A percentile compares a stretch with the other conserved stretches of the same genome.
Conservation (phyloP, 2,113 vertebrate species). For the Podocnemis expansa region DNA sequence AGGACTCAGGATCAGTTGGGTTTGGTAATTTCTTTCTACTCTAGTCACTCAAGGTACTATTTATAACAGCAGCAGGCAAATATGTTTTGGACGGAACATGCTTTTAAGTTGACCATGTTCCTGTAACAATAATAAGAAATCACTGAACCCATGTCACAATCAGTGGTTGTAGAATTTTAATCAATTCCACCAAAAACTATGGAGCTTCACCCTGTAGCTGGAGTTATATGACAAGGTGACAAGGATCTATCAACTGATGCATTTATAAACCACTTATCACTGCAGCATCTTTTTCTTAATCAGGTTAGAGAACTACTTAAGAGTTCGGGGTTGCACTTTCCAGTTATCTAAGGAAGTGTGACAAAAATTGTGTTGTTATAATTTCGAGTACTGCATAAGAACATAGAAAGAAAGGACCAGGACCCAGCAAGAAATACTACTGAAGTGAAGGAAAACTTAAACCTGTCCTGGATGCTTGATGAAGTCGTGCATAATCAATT, state of each 20-base stretch:
- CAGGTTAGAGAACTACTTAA: neutral
- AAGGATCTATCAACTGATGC: neutral
- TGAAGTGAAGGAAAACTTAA: neutral
- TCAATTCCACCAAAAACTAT: neutral
- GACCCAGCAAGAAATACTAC: neutral
- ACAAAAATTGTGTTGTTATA: neutral
- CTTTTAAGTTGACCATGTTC: neutral
- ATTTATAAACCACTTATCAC: neutral
- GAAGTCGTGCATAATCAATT: neutral
- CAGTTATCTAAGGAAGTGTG: rapidly evolving
- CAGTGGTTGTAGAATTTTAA: neutral
- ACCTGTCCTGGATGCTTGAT: neutral
- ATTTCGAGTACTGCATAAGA: neutral
- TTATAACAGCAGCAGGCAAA: neutral
- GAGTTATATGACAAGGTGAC: neutral
- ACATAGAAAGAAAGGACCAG: neutral
- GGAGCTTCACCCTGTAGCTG: neutral
- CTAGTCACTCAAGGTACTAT: neutral
- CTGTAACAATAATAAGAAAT: neutral
- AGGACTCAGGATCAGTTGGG: neutral
- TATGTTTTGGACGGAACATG: neutral
- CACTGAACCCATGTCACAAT: neutral
- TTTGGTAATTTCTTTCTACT: neutral
- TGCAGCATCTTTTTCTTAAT: neutral
- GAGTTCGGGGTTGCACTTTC: neutral